Conservation (phyloP, 1,140 invertebrate species). For the Lasaia peninsularis region DNA sequence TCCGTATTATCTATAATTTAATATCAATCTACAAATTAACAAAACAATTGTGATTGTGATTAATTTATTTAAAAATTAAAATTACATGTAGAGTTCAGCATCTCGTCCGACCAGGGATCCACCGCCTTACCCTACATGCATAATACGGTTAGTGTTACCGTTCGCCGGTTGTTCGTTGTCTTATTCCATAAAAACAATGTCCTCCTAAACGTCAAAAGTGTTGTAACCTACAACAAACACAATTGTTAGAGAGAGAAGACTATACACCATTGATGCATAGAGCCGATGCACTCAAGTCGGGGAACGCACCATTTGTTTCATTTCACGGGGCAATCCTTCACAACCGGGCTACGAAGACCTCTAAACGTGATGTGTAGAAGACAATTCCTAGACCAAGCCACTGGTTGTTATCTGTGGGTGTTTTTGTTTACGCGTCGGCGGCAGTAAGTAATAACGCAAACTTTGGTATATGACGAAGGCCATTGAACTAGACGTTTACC, state of each 20-base stretch:
- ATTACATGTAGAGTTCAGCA: no score
- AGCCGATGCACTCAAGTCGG: slow-evolving; percentile 31
- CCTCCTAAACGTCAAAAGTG: background rate
- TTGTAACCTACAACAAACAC: background rate
- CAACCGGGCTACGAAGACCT: slow-evolving; percentile 21
- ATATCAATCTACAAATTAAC: no score
- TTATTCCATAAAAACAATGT: background rate
- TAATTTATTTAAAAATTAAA: no score
- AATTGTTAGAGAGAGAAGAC: slow-evolving; percentile 27
- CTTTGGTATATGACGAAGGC: slow-evolving; percentile 56
- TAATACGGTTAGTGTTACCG: no score
- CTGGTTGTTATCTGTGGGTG: slow-evolving; percentile 42
- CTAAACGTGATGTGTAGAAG: slow-evolving; percentile 25
- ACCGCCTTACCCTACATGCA: no score
- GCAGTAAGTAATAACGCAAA: slow-evolving; percentile 68
- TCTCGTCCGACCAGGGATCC: no score
- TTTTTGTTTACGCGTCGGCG: slow-evolving; percentile 59
- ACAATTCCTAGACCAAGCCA: slow-evolving; percentile 35
- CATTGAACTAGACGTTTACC: slow-evolving; percentile 35
- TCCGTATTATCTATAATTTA: no score
- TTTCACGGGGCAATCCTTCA: slow-evolving; percentile 36
- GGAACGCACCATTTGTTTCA: slow-evolving; percentile 32
- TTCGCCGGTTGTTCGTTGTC: no score
- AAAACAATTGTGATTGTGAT: no score
- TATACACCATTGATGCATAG: slow-evolving; percentile 35